Evolutionary conservation across 2,113 vertebrate species (phyloP).

Genomic region (Numida meleagris): DNA sequence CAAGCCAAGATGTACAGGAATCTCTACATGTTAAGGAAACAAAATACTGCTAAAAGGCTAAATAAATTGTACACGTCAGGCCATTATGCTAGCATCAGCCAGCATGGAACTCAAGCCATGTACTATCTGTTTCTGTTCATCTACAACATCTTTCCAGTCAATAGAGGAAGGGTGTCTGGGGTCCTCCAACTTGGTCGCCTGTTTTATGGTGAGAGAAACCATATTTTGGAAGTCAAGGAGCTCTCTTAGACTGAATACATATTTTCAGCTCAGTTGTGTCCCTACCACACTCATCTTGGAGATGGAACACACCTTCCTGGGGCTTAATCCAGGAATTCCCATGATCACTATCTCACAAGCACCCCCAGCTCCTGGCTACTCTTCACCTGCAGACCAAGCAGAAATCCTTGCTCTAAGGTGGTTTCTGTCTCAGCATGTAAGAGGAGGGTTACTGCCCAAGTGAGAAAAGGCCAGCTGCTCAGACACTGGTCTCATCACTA

Average conservation of each 20-base stretch:
- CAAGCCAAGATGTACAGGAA: not conserved
- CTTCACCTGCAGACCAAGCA: not conserved
- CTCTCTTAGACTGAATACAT: not conserved
- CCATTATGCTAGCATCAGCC: not conserved
- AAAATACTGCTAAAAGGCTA: not conserved
- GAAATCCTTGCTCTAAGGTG: not conserved
- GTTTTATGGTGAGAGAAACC: not conserved
- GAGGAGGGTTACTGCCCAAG: not conserved
- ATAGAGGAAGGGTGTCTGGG: not conserved
- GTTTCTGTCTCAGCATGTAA: not conserved
- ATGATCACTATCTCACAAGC: not conserved
- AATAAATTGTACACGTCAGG: fast-evolving
- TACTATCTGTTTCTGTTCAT: not conserved
- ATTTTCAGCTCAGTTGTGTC: not conserved
- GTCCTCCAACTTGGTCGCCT: not conserved
- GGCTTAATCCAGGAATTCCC: not conserved
- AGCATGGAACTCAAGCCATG: not conserved
- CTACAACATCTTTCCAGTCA: not conserved
- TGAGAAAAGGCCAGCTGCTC: not conserved
- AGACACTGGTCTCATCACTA: not conserved
- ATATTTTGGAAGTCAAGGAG: not conserved
- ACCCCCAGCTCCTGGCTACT: not conserved
- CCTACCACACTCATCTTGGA: not conserved
- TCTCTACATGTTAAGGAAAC: not conserved
- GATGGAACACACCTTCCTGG: not conserved